Evolutionary conservation across 2,888 invertebrate species (phyloP), one percentile per base, ranked within the genome.

Genomic region (Apocheima hispidaria): DNA sequence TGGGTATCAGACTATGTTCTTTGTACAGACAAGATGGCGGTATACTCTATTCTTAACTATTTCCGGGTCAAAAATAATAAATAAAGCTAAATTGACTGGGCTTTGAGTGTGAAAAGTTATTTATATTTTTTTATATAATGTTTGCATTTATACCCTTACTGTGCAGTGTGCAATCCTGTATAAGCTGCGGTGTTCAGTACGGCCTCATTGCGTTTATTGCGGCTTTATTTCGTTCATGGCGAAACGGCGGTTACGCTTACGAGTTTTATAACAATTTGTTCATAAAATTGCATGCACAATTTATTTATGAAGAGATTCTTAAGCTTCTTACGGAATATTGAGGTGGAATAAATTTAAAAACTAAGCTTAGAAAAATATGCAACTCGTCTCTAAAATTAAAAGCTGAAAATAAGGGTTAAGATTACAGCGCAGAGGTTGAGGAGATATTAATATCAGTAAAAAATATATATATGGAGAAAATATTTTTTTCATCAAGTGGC

Each of bases 191-290:
- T 46, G 46, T 50, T 57, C 60, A 57, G 40, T 58, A 46, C 58
- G 56, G 60, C 60, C 61, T 69, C 65, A 63, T 70, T 66, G 56
- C 69, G 64, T 70, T 68, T 68, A 70, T 72, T 70, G 72, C 59
- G 61, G 49, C 55, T 65, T 67, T 65, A 69, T 67, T 61, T 59
- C 51, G 55, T 69, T 65, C 63, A 61, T 57, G 51, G 50, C 40
- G 40, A 60, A 63, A 65, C 62, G 26, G 58, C 38, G 59, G 54
- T 63, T 59, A 46, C 41, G 48, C 61, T 56, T 56, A 65, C 57
- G 57, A 59, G 54, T 54, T 65, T 65, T 61, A 61, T 55, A 48
- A 41, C 48, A 56, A 55, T 61, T 65, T 61, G 58, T 52, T 61
- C 48, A 61, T 55, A 58, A 65, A 58, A 55, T 48, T 51, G 51